phyloP scores from a whole-genome alignment of 2,888 invertebrate genomes.

The Beris chalybata region DNA sequence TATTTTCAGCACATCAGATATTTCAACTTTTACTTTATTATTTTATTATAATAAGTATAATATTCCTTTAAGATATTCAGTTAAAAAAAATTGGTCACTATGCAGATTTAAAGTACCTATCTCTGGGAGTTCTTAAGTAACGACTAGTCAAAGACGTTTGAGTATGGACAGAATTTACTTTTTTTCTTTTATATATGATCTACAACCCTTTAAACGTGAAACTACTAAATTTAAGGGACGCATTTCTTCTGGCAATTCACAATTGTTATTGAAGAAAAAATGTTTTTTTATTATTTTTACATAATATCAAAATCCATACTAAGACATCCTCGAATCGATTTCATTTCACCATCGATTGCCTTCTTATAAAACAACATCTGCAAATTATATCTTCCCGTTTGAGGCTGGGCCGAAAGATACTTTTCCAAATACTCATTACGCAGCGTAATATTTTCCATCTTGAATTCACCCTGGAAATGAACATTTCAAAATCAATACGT shows the following conservation, averaged over 20 bases:
- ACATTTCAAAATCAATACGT: constrained; percentile 40
- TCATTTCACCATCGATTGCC: constrained; percentile 23
- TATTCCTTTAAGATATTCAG: no score
- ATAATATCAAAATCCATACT: constrained; percentile 37
- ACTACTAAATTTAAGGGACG: background rate
- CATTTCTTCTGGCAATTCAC: background rate
- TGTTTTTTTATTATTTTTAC: background rate
- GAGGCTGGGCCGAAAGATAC: constrained; percentile 32
- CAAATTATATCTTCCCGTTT: constrained; percentile 35
- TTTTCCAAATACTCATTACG: constrained; percentile 36
- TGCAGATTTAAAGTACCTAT: no score
- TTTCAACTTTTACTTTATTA: no score
- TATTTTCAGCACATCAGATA: no score
- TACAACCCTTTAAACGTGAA: no score
- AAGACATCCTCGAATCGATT: constrained; percentile 33
- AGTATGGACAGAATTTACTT: no score
- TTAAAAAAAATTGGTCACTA: no score
- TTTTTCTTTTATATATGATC: no score
- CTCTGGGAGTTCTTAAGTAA: no score
- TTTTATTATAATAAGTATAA: no score
- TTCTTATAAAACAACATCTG: constrained; percentile 37
- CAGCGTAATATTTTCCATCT: constrained; percentile 33
- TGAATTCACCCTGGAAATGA: constrained; percentile 40
- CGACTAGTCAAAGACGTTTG: no score
- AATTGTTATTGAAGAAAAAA: constrained; percentile 7